phyloP scores from a whole-genome alignment of 2,797 vertebrate genomes.

The Hemitrygon akajei region DNA sequence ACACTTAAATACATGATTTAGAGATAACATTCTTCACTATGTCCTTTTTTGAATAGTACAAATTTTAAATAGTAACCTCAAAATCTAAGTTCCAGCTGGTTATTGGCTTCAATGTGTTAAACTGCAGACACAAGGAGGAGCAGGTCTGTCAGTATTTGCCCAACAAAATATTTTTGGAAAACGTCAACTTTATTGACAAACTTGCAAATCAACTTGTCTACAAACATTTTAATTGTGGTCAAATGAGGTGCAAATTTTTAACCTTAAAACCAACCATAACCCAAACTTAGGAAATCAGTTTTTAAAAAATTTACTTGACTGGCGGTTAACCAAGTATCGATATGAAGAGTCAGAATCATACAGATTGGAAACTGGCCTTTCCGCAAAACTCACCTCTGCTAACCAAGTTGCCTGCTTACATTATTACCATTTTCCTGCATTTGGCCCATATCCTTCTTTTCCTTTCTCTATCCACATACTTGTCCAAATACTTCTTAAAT shows the following conservation, averaged over 20 bases:
- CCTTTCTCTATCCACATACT: too few relatives aligned
- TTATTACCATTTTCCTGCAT: too few relatives aligned
- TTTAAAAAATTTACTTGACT: background rate
- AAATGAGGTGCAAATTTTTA: background rate
- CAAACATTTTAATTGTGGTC: background rate
- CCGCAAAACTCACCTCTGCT: too few relatives aligned
- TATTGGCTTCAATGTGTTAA: background rate
- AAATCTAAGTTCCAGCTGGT: background rate
- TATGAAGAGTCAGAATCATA: too few relatives aligned
- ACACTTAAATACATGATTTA: background rate
- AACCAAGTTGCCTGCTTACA: too few relatives aligned
- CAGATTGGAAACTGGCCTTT: too few relatives aligned
- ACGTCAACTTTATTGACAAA: background rate
- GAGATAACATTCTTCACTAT: background rate
- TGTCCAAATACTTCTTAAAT: too few relatives aligned
- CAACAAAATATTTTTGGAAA: slow-evolving; percentile 1
- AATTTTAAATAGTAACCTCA: background rate
- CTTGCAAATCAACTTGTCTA: background rate
- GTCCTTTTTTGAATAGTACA: too few relatives aligned
- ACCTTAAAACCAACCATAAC: background rate
- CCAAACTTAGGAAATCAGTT: background rate
- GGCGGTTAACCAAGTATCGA: too few relatives aligned
- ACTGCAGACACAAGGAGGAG: background rate
- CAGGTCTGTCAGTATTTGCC: background rate
- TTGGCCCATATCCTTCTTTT: too few relatives aligned